Evolutionary conservation across 2,113 vertebrate species (phyloP).

Genomic region (Gyps fulvus): DNA sequence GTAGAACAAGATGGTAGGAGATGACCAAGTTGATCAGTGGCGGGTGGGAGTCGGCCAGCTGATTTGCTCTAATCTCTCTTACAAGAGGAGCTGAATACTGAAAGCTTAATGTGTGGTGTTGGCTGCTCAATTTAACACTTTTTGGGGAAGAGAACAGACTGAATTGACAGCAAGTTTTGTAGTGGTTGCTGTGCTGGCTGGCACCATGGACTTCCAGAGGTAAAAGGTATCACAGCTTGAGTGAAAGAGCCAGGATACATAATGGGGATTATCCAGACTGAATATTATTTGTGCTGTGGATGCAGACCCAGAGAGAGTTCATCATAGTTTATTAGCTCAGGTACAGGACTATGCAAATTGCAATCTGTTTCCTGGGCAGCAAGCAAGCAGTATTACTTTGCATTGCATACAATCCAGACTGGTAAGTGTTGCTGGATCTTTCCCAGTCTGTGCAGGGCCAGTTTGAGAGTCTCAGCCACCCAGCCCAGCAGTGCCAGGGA

Average conservation of each 20-base stretch:
- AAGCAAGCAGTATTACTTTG: background rate
- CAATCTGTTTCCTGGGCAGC: slow-evolving; percentile 26
- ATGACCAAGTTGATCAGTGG: background rate
- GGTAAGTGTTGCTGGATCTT: background rate
- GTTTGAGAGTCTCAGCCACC: background rate
- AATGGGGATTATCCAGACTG: background rate
- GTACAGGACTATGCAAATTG: background rate
- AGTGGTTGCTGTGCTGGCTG: background rate
- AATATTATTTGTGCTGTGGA: background rate
- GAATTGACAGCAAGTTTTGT: background rate
- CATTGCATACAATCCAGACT: background rate
- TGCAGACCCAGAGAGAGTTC: background rate
- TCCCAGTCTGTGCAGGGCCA: background rate
- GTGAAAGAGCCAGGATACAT: background rate
- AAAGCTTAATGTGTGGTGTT: background rate
- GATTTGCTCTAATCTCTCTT: background rate
- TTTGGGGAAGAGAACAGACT: background rate
- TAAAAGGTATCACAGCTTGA: background rate
- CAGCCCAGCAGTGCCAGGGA: background rate
- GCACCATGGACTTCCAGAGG: background rate
- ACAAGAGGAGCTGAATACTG: background rate
- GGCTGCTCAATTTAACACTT: background rate
- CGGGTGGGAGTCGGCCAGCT: fast-evolving
- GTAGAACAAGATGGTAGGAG: background rate
- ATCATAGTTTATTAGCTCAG: slow-evolving; percentile 27